Evolutionary conservation across 2,888 invertebrate genomes (phyloP).

Genomic region (Melanargia galathea): DNA sequence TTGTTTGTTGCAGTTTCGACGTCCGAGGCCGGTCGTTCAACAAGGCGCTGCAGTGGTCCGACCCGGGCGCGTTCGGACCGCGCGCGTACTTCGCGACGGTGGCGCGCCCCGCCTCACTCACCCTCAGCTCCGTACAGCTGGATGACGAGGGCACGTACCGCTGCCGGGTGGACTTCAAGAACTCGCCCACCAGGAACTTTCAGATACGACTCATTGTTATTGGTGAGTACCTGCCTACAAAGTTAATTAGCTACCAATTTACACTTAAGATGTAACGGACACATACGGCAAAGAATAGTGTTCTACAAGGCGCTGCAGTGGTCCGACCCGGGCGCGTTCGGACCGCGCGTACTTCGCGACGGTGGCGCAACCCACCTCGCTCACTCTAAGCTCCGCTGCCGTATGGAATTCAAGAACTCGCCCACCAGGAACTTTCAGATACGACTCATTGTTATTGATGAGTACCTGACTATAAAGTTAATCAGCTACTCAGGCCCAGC

Average conservation of each 20-base stretch:
- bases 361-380: neutral
- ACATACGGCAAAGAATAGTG: neutral
- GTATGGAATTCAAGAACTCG: neutral
- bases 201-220: slow-evolving; percentile 94
- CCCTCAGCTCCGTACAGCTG: slow-evolving; percentile 91
- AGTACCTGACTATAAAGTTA: too few relatives aligned
- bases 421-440: neutral
- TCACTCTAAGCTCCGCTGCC: neutral
- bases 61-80: slow-evolving; percentile 90
- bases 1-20: slow-evolving; percentile 87
- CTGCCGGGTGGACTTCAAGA: slow-evolving; percentile 94
- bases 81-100: slow-evolving; percentile 92
- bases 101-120: slow-evolving; percentile 90
- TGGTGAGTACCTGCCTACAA: slow-evolving; percentile 88
- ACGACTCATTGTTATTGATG: neutral
- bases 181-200: slow-evolving; percentile 93
- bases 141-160: slow-evolving; percentile 94
- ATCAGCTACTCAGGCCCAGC: too few relatives aligned
- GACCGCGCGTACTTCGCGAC: neutral
- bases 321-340: neutral
- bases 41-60: slow-evolving; percentile 92
- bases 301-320: neutral
- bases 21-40: slow-evolving; percentile 91
- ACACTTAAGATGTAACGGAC: too few relatives aligned
- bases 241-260: too few relatives aligned